Evolutionary conservation across 2,113 vertebrate genomes (phyloP).

Genomic region (Anolis carolinensis): DNA sequence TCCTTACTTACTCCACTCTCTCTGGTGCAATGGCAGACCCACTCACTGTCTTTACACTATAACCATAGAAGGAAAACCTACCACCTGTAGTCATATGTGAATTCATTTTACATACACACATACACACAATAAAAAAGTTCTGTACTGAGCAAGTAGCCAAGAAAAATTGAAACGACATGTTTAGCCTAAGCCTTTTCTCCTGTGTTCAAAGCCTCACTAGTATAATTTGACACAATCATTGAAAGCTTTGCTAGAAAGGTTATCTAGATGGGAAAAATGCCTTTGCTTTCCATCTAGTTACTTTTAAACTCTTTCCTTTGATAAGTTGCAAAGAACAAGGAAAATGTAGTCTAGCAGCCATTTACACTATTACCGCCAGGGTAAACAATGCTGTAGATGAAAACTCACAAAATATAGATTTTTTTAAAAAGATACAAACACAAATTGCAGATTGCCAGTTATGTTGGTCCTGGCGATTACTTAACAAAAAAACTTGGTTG

Average conservation of each 20-base stretch:
- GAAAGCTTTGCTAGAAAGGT: slow-evolving; percentile 20
- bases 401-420: slow-evolving; percentile 48
- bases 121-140: background rate
- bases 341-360: slow-evolving; percentile 50
- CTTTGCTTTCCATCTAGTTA: background rate
- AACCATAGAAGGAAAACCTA: background rate
- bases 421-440: slow-evolving; percentile 63
- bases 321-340: slow-evolving; percentile 65
- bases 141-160: background rate
- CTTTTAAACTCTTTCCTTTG: slow-evolving; percentile 55
- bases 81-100: background rate
- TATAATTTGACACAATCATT: background rate
- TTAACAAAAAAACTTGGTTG: slow-evolving; percentile 60
- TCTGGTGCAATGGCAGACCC: slow-evolving; percentile 2
- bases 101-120: background rate
- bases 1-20: slow-evolving; percentile 8
- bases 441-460: slow-evolving; percentile 51
- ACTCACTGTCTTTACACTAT: background rate
- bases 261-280: background rate
- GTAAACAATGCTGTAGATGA: slow-evolving; percentile 41
- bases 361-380: slow-evolving; percentile 64
- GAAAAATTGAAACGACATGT: no score
- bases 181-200: slow-evolving; percentile 14
- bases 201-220: slow-evolving; percentile 12
- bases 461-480: slow-evolving; percentile 44